Conservation (phyloP, 2,888 invertebrate species). For the Macrosoma leucophasiata region DNA sequence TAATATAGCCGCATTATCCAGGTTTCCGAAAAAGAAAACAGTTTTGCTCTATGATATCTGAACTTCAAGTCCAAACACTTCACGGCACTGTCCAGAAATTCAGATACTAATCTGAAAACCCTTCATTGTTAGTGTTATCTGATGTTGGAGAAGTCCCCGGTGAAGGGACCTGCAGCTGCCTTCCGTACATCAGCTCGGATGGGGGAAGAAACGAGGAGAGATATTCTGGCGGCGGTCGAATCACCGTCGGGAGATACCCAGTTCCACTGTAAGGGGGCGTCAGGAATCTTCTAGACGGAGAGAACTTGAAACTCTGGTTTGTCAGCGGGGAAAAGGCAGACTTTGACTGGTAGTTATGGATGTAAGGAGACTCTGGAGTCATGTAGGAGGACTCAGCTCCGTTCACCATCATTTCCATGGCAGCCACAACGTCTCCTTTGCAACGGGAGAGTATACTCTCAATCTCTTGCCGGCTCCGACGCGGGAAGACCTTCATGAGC, state of each 20-base stretch:
- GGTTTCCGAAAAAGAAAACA: not conserved
- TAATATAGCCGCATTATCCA: not conserved
- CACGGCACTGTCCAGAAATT: conserved; percentile 40
- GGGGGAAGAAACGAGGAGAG: conserved; percentile 64
- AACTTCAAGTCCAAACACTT: conserved; percentile 16
- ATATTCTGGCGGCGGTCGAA: conserved; percentile 73
- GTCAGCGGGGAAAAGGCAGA: conserved; percentile 88
- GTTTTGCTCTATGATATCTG: not conserved
- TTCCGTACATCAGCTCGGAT: conserved; percentile 63
- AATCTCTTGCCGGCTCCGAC: conserved; percentile 88
- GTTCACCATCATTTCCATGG: conserved; percentile 93
- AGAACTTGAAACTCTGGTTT: conserved; percentile 77
- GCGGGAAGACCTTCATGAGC: conserved; percentile 91
- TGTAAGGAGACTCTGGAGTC: conserved; percentile 61
- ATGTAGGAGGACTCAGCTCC: conserved; percentile 65
- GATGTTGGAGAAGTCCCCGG: conserved; percentile 70
- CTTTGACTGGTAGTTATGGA: conserved; percentile 72
- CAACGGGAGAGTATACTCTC: conserved; percentile 89
- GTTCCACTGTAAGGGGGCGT: conserved; percentile 90
- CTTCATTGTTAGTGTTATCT: conserved; percentile 68
- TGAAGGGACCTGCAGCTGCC: conserved; percentile 61
- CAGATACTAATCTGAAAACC: conserved; percentile 62
- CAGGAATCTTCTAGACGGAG: conserved; percentile 84
- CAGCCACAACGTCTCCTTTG: conserved; percentile 92
- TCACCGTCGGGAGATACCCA: conserved; percentile 87